Base-by-base conservation (phyloP, 2,113 vertebrate genomes). In the Pseudorasbora parva region DNA sequence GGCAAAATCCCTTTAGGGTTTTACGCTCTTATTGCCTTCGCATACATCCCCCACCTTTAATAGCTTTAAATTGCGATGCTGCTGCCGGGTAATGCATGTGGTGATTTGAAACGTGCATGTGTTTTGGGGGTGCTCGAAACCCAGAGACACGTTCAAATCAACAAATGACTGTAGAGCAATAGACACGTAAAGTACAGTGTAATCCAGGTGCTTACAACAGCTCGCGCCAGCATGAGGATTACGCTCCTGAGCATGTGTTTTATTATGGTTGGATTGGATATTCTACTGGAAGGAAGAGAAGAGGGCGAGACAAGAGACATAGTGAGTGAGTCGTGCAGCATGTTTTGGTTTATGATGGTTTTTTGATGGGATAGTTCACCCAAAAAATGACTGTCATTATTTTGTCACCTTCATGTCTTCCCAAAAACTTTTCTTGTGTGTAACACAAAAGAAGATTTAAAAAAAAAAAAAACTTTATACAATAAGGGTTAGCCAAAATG, bases 1-100 rank as follows among this genome's bases (percentile, higher is more conserved):
- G 25, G 77, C 68, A 71, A 78, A 92, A 90, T 89, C 84, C 79
- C 90, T 89, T 91, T 27, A 69, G 68, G 33, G 33, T 27, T 86
- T 86, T 71, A 62, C 80, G 84, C 79, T 81, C 43, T 25, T 57
- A 30, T 82, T 84, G 30, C 27, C 51, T 45, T 17, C 66, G 25
- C 57, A 30, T 80, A 84, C 83, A 80, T 49, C 74, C 78, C 82
- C 60, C 74, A 51, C 78, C 76, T 87, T 84, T 87, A 88, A 82
- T 85, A 89, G 86, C 25, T 33, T 82, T 73, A 33, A 49, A 33
- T 21, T 64, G 77, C 59, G 56, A 72, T 77, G 49, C 72, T 77
- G 49, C 72, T 57, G 23, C 10, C n/a, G 37, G 43, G 5, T 57
- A 54, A 11, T 80, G 49, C 45, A 41, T 75, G 47, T 33, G 54